phyloP scores from a whole-genome alignment of 2,797 vertebrate genomes.

The Sebastes glaucus region DNA sequence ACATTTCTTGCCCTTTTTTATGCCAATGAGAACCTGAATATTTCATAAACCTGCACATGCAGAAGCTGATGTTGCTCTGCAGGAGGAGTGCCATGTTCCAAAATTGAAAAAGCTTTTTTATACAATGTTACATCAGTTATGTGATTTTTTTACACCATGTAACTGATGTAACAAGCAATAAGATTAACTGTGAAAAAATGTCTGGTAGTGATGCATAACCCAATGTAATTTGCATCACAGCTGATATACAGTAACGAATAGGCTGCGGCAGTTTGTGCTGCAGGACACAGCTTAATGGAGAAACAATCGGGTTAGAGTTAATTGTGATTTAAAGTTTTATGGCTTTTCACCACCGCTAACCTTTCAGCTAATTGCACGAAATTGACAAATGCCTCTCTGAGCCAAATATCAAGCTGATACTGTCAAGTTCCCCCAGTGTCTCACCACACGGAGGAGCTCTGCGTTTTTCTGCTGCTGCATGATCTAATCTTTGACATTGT shows the following conservation, averaged over 20 bases:
- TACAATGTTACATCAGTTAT: conserved; percentile 12
- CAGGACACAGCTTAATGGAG: background rate
- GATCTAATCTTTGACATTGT: conserved; percentile 55
- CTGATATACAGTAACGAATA: conserved; percentile 2
- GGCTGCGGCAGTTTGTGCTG: conserved; percentile 3
- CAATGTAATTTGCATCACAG: background rate
- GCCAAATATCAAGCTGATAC: conserved; percentile 14
- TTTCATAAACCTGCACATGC: conserved; percentile 34
- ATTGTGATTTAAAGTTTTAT: conserved; percentile 33
- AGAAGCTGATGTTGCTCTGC: conserved; percentile 6
- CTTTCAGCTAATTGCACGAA: conserved; percentile 21
- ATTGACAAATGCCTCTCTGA: conserved; percentile 18
- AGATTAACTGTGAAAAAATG: background rate
- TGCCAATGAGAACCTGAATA: conserved; percentile 38
- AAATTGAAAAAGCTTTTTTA: conserved; percentile 1
- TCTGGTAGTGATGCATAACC: background rate
- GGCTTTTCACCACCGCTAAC: conserved; percentile 17
- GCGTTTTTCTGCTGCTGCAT: conserved; percentile 31
- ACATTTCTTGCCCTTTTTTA: conserved; percentile 21
- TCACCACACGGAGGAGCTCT: conserved; percentile 33
- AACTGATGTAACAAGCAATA: conserved; percentile 17
- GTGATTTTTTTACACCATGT: background rate
- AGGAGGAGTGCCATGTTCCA: conserved; percentile 11
- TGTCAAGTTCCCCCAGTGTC: conserved; percentile 4
- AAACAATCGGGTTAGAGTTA: conserved; percentile 17